Evolutionary conservation across 2,113 vertebrate species (phyloP), one percentile per base, ranked within the genome.

Genomic region (Chinchilla lanigera): DNA sequence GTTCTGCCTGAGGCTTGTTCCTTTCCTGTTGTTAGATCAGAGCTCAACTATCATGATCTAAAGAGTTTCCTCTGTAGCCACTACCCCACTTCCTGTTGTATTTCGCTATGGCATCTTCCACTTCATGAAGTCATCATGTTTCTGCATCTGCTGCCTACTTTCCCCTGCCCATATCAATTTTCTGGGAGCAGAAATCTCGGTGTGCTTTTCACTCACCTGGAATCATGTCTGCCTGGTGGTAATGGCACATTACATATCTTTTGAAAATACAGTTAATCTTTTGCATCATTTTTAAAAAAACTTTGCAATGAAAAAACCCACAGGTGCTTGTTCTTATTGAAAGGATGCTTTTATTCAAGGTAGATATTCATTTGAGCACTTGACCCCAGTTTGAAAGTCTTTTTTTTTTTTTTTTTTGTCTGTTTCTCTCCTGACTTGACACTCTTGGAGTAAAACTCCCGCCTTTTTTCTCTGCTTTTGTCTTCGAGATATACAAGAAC

Each of bases 391-490:
- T 63, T 81, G 17, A n/a, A 80, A 24, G 5, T 50, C 16, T 75
- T 93, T 30, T 77, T 87, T 65, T 19, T 41, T n/a, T n/a, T n/a
- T 82, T n/a, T 65, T 19, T 41, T 94, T 92, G 47, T 90, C 67
- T 86, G 41, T 63, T 94, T 93, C 77, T 81, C 35, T 91, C 35
- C 16, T 63, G 58, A 63, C 16, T 47, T 56, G 65, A 33, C 0
- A 7, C 69, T 95, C 38, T 35, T 4, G 3, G 69, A 58, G 44
- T 65, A 73, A 33, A 69, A 80, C 61, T 61, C 50, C 28, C 12
- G 58, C 16, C 61, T 94, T 84, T 2, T 77, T 78, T 50, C 20
- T 97, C 61, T 67, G 41, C 52, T 77, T 91, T 75, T 82, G 50
- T 35, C 87, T 89, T 97, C 7, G 54, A 81, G n/a, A 6, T 90